Evolutionary conservation across 2,113 vertebrate species (phyloP).

Genomic region (Craseonycteris thonglongyai): DNA sequence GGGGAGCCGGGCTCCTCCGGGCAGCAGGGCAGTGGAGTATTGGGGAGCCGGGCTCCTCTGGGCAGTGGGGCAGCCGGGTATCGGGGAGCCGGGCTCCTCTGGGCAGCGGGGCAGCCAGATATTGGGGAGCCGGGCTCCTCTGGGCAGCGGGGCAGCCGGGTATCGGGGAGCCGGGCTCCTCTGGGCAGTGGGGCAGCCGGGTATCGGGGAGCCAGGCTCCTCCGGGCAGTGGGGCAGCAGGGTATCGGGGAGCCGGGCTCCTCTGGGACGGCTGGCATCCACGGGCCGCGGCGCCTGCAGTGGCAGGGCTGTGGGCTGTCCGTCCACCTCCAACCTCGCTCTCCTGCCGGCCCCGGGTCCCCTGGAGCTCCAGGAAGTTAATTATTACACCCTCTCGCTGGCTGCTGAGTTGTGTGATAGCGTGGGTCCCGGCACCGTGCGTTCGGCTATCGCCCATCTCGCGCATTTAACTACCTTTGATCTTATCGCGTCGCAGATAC

Average conservation of each 20-base stretch:
- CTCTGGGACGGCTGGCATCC: constrained; percentile 68
- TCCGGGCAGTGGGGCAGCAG: constrained; percentile 65
- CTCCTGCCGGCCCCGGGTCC: constrained; percentile 67
- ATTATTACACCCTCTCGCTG: constrained; percentile 74
- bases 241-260: constrained; percentile 62
- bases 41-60: no score
- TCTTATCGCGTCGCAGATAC: constrained; percentile 82
- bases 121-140: no score
- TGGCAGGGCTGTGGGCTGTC: not conserved
- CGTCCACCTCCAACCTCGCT: constrained; percentile 70
- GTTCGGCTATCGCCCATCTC: constrained; percentile 67
- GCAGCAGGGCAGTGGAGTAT: no score
- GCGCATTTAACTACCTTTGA: constrained; percentile 80
- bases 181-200: no score
- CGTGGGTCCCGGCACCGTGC: constrained; percentile 49
- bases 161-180: constrained; percentile 67
- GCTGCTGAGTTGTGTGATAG: constrained; percentile 54
- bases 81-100: no score
- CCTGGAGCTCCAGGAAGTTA: constrained; percentile 71
- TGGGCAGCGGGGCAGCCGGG: accelerated
- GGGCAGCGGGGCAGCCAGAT: no score
- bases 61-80: no score
- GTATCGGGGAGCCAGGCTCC: constrained; percentile 66
- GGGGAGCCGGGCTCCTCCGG: no score
- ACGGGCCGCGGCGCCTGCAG: constrained; percentile 56